phyloP scores from a whole-genome alignment of 2,113 vertebrate species.

The Ptyas mucosa region DNA sequence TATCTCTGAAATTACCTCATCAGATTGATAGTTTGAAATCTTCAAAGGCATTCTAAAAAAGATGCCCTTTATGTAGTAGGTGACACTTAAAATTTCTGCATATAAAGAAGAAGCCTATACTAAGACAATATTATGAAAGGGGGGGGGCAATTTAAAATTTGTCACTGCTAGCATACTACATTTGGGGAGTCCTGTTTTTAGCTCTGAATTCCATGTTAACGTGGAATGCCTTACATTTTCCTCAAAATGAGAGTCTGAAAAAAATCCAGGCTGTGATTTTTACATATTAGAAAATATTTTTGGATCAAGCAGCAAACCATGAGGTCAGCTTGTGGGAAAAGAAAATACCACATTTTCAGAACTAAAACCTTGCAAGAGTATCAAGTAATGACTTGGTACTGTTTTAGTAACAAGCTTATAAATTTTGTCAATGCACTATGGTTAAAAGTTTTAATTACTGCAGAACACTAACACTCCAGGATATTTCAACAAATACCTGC shows the following conservation, averaged over 20 bases:
- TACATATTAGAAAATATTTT: not conserved
- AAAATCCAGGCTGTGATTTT: not conserved
- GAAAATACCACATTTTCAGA: not conserved
- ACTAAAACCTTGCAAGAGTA: not conserved
- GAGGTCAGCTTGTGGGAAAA: not conserved
- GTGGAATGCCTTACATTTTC: not conserved
- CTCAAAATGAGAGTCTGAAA: not conserved
- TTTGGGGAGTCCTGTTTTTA: not conserved
- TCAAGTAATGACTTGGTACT: not conserved
- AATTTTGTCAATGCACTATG: not conserved
- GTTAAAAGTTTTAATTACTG: not conserved
- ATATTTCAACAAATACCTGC: not conserved
- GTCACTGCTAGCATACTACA: not conserved
- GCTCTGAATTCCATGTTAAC: not conserved
- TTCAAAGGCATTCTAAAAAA: not conserved
- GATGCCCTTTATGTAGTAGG: not conserved
- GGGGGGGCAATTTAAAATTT: not conserved
- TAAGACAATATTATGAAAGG: not conserved
- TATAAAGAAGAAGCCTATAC: not conserved
- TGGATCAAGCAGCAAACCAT: not conserved
- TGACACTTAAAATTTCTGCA: not conserved
- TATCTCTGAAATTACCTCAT: not conserved
- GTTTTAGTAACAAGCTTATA: not conserved
- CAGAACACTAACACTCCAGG: not conserved
- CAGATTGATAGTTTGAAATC: not conserved